Evolutionary conservation across 2,888 invertebrate species (phyloP).

Genomic region (Pycnomerus fuliginosus): DNA sequence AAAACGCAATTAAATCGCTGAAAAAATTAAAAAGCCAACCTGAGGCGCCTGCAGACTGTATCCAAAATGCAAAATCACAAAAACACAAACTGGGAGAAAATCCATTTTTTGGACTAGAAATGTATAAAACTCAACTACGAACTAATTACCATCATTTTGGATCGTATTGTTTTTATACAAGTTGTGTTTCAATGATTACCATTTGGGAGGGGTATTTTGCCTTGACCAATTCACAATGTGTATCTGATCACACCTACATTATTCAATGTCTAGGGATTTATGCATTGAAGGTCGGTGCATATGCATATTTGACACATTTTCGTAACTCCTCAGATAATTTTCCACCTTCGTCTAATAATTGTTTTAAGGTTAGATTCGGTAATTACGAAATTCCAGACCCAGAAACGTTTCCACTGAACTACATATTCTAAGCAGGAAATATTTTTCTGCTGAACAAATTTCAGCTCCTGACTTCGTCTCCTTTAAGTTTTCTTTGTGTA

Average conservation of each 20-base stretch:
- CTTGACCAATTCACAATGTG: constrained; percentile 39
- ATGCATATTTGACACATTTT: constrained; percentile 41
- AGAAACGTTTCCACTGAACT: no score
- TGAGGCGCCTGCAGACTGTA: no score
- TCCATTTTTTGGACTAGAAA: neutral
- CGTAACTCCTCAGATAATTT: constrained; percentile 30
- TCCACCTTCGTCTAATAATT: constrained; percentile 13
- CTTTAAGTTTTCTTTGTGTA: no score
- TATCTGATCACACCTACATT: constrained; percentile 29
- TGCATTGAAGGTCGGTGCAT: constrained; percentile 42
- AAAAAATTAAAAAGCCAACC: no score
- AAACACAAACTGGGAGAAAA: neutral
- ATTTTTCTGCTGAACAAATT: no score
- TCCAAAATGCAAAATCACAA: no score
- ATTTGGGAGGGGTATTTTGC: constrained; percentile 37
- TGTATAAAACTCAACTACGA: constrained; percentile 22
- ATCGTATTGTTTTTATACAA: constrained; percentile 40
- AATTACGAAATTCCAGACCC: no score
- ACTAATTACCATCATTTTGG: constrained; percentile 34
- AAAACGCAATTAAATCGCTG: no score
- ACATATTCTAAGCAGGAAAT: no score
- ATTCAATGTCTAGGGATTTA: constrained; percentile 39
- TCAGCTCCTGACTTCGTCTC: no score
- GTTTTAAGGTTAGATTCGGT: constrained; percentile 5
- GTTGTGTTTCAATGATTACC: constrained; percentile 37